A percentile compares a stretch with the other conserved stretches of the same genome.
These are phyloP conservation scores for Horisme vitalbata DNA, from an alignment of 2,888 invertebrate genomes.

Conservation along the genomic window DNA sequence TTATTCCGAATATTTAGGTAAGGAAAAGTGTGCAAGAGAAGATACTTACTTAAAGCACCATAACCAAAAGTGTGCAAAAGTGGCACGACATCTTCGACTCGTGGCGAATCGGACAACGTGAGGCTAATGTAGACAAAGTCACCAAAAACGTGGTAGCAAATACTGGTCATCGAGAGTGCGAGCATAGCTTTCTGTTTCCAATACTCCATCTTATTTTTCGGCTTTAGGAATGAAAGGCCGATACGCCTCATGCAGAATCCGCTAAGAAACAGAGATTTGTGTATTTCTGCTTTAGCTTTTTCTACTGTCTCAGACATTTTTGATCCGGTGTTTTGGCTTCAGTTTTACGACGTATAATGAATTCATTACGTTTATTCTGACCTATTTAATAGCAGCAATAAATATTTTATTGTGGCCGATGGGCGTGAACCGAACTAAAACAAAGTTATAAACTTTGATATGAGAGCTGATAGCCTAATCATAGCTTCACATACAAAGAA, in stretches of 20 bases:
- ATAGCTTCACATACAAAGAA: slow-evolving; percentile 26
- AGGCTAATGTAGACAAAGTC: slow-evolving; percentile 66
- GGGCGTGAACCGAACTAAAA: slow-evolving; percentile 41
- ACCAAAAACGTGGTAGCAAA: slow-evolving; percentile 71
- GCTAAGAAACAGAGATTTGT: slow-evolving; percentile 57
- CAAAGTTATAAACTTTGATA: slow-evolving; percentile 24
- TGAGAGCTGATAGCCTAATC: slow-evolving; percentile 29
- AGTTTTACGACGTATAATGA: slow-evolving; percentile 7
- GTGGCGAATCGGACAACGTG: slow-evolving; percentile 67
- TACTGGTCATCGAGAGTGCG: slow-evolving; percentile 51
- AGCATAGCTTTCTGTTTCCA: slow-evolving; percentile 60
- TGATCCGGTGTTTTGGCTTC: slow-evolving; percentile 16
- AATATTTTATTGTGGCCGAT: slow-evolving; percentile 41
- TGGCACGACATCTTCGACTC: slow-evolving; percentile 73
- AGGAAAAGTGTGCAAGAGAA: slow-evolving; percentile 23
- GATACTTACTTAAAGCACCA: slow-evolving; percentile 68
- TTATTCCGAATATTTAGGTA: slow-evolving; percentile 32
- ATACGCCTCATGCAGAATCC: slow-evolving; percentile 64
- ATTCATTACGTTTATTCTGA: slow-evolving; percentile 2
- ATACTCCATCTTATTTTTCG: slow-evolving; percentile 43
- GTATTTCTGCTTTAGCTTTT: slow-evolving; percentile 63
- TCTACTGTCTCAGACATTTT: slow-evolving; percentile 53
- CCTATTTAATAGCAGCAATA: slow-evolving; percentile 10
- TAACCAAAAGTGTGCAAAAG: slow-evolving; percentile 75
- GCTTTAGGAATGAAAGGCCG: slow-evolving; percentile 59